Evolutionary conservation across 2,888 invertebrate species (phyloP).

Genomic region (Microdon myrmicae): DNA sequence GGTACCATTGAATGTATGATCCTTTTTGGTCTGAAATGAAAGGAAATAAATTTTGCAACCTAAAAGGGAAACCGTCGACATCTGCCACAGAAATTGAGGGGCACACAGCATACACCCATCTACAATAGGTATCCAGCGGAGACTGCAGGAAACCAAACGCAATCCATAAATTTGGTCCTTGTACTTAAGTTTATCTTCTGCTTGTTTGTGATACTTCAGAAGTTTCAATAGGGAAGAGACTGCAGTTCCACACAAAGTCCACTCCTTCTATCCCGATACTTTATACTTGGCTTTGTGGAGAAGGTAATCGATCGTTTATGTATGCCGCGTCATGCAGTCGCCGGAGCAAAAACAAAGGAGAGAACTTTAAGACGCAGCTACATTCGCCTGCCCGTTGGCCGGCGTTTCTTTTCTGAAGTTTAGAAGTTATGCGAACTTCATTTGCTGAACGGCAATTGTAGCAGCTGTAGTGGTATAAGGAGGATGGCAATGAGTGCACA

Average conservation of each 20-base stretch:
- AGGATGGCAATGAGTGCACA: no score
- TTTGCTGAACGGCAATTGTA: conserved; percentile 49
- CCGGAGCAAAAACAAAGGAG: conserved; percentile 22
- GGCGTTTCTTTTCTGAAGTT: conserved; percentile 45
- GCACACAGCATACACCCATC: conserved; percentile 41
- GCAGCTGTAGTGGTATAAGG: conserved; percentile 23
- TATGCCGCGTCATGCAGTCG: conserved; percentile 42
- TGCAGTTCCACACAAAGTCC: neutral
- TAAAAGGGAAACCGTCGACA: conserved; percentile 49
- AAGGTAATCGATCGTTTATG: conserved; percentile 52
- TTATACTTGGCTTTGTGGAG: conserved; percentile 20
- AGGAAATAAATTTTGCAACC: conserved; percentile 38
- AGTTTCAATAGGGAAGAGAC: no score
- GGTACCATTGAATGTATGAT: conserved; percentile 13
- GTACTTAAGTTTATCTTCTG: conserved; percentile 44
- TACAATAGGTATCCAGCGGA: no score
- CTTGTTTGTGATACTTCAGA: conserved; percentile 2
- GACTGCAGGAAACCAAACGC: conserved; percentile 27
- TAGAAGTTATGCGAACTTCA: conserved; percentile 61
- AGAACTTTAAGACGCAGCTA: no score
- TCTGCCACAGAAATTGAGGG: conserved; percentile 40
- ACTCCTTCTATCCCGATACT: conserved; percentile 5
- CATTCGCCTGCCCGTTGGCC: no score
- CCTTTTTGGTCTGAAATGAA: conserved; percentile 26
- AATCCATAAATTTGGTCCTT: conserved; percentile 50